phyloP scores from a whole-genome alignment of 2,888 invertebrate species.

The Pasiphila rectangulata region DNA sequence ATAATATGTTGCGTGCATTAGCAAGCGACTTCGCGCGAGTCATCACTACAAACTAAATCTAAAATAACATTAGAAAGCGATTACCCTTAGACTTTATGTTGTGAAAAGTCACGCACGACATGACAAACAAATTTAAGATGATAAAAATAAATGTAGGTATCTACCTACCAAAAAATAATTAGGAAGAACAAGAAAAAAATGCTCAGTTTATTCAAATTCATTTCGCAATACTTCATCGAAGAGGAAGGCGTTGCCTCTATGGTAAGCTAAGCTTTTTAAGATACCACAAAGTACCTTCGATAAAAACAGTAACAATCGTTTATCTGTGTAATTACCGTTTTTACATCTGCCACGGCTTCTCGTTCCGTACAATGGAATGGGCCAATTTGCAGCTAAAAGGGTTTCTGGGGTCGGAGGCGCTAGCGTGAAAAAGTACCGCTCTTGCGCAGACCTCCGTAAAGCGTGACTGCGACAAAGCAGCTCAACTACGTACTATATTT shows the following conservation, averaged over 20 bases:
- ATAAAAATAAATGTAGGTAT: too few species aligned
- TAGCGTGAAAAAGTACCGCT: constrained; percentile 50
- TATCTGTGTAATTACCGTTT: constrained; percentile 25
- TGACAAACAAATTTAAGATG: constrained; percentile 2
- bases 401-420: constrained; percentile 42
- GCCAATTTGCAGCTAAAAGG: constrained; percentile 46
- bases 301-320: background rate
- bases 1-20: constrained; percentile 15
- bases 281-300: too few species aligned
- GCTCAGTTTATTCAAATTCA: too few species aligned
- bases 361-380: constrained; percentile 55
- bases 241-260: too few species aligned
- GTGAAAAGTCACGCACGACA: constrained; percentile 17
- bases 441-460: constrained; percentile 32
- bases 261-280: too few species aligned
- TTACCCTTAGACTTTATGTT: constrained; percentile 13
- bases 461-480: constrained; percentile 31
- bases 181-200: too few species aligned
- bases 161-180: too few species aligned
- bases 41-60: constrained; percentile 14
- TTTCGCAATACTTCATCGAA: too few species aligned
- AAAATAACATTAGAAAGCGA: constrained; percentile 24
- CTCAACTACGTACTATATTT: constrained; percentile 8
- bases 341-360: constrained; percentile 54
- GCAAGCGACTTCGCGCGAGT: constrained; percentile 5